Evolutionary conservation across 2,888 invertebrate genomes (phyloP).

Genomic region (Silvanus unidentatus): DNA sequence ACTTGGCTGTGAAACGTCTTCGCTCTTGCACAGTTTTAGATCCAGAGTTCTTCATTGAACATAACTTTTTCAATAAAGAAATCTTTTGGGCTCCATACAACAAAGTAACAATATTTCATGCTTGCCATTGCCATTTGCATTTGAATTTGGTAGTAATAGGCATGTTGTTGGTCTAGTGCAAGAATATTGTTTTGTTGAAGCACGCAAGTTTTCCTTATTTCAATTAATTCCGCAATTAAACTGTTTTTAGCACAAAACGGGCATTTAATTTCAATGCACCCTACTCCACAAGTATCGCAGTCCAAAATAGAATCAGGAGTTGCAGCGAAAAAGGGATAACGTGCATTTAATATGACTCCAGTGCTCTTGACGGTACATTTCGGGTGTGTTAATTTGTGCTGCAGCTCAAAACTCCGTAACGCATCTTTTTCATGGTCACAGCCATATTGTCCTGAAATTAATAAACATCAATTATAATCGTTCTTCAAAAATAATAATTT

Average conservation of each 20-base stretch:
- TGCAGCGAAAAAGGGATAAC: no score
- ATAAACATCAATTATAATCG: no score
- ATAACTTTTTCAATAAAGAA: neutral
- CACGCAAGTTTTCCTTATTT: slow-evolving; percentile 7
- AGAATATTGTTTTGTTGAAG: slow-evolving; percentile 4
- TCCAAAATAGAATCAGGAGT: no score
- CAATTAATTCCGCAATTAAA: slow-evolving; percentile 1
- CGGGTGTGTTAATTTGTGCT: no score
- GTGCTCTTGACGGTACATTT: no score
- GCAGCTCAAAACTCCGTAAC: no score
- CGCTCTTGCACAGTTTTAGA: neutral
- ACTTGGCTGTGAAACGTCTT: neutral
- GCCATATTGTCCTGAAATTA: no score
- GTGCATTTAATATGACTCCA: no score
- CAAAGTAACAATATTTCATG: neutral
- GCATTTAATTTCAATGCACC: slow-evolving; percentile 17
- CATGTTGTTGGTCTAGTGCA: slow-evolving; percentile 8
- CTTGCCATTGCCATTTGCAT: slow-evolving; percentile 7
- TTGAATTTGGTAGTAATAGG: slow-evolving; percentile 18
- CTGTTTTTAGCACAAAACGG: slow-evolving; percentile 9
- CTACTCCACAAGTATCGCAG: slow-evolving; percentile 8
- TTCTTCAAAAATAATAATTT: no score
- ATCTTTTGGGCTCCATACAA: neutral
- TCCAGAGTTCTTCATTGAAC: neutral
- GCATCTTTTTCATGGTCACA: no score